Evolutionary conservation across 2,113 vertebrate genomes (phyloP), one percentile per base, ranked within the genome.

Genomic region (Protomyctophum bolini): DNA sequence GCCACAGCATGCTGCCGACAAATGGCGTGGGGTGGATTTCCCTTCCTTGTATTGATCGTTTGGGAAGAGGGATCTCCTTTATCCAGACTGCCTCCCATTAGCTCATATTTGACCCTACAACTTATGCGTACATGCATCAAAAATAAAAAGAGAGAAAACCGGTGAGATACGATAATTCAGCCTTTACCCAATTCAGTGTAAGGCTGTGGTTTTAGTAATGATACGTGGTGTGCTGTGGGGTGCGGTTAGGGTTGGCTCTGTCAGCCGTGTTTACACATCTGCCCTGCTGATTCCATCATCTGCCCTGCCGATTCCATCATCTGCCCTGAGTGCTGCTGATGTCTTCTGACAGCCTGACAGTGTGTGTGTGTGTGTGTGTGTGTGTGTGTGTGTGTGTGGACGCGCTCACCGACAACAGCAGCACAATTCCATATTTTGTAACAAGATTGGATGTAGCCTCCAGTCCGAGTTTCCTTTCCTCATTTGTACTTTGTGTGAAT

Each of bases 211-310:
- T 73, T 69, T 61, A 61, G 84, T 60, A 72, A 70, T 74, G 71
- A 68, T 84, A 56, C 58, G 33, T 66, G 58, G 62, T 76, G 72
- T 77, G 49, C 58, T 58, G 52, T 54, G 14, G 41, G 58, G 57
- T 59, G 54, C 48, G 66, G 67, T 51, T 4, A 29, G 10, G 56
- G 66, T 11, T 58, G 4, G 47, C 70, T 63, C 60, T 69, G 62
- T 68, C 72, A 81, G 82, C 58, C 76, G 51, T 87, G 87, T 90
- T 89, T 91, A 84, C 72, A 88, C 89, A 91, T 88, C 88, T 91
- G 88, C 84, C 66, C 51, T 8, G 52, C 77, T 69, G 55, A 85
- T 83, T 87, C 81, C 81, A 70, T 84, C 67, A 47, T 63, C 21
- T 61, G 67, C 64, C 68, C 72, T 66, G 57, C 79, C 67, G 55